These are phyloP conservation scores for Pyrgilauda ruficollis DNA, from an alignment of 2,113 vertebrate species.

Conservation along the genomic window DNA sequence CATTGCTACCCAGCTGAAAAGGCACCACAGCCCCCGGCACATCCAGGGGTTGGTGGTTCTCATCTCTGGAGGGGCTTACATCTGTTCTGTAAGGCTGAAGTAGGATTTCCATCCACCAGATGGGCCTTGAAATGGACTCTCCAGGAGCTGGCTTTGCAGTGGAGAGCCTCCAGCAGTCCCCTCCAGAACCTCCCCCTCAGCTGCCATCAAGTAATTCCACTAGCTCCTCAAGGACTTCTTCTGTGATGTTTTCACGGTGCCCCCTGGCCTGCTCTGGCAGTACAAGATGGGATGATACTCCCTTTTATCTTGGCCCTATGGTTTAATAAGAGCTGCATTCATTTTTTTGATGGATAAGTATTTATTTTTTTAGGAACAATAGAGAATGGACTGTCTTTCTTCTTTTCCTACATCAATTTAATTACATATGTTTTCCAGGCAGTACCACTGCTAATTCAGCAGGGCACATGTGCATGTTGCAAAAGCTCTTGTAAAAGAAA, in stretches of 20 bases:
- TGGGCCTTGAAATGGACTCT: not conserved
- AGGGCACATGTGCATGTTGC: slow-evolving; percentile 62
- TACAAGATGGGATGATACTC: not conserved
- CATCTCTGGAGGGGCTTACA: not conserved
- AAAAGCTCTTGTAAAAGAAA: slow-evolving; percentile 71
- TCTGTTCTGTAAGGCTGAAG: not conserved
- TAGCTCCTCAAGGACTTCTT: not conserved
- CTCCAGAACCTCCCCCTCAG: not conserved
- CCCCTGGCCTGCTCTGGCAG: not conserved
- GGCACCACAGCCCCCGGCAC: not conserved
- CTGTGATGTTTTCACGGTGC: not conserved
- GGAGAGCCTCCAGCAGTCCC: not conserved
- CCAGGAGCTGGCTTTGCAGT: not conserved
- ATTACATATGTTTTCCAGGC: slow-evolving; percentile 75
- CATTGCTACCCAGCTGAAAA: not conserved
- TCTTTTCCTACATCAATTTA: slow-evolving; percentile 36
- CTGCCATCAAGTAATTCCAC: not conserved
- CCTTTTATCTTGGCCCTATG: not conserved
- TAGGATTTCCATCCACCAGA: not conserved
- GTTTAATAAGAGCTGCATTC: not conserved
- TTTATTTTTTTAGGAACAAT: slow-evolving; percentile 9
- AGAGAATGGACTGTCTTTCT: slow-evolving; percentile 37
- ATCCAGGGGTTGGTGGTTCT: not conserved
- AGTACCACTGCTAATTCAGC: slow-evolving; percentile 65
- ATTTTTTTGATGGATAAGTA: not conserved